Evolutionary conservation across 2,113 vertebrate species (phyloP).

Genomic region (Ranitomeya variabilis): DNA sequence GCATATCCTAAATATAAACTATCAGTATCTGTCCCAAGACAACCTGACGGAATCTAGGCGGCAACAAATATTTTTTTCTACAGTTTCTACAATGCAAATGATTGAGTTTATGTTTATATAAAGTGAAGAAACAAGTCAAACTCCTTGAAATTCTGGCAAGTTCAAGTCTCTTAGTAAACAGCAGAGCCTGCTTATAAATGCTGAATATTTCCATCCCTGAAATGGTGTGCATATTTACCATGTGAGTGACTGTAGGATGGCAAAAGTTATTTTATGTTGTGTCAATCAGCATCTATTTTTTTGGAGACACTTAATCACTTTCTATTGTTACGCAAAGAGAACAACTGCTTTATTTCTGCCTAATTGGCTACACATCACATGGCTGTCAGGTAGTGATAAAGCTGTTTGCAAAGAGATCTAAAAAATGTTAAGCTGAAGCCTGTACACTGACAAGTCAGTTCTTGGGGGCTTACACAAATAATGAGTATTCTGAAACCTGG

Average conservation of each 20-base stretch:
- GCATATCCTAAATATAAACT: no score
- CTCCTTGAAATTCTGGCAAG: background rate
- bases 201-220: background rate
- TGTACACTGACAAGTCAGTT: conserved; percentile 29
- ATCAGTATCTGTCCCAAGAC: no score
- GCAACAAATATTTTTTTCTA: background rate
- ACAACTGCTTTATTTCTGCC: conserved; percentile 43
- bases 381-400: conserved; percentile 53
- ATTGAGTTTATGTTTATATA: background rate
- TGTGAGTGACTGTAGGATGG: background rate
- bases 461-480: conserved; percentile 52
- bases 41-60: no score
- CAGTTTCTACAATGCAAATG: background rate
- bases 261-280: conserved; percentile 15
- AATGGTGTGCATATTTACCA: background rate
- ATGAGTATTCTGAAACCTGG: conserved; percentile 42
- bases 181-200: background rate
- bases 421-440: conserved; percentile 44
- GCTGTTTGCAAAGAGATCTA: conserved; percentile 41
- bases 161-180: background rate
- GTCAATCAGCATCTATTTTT: conserved; percentile 25
- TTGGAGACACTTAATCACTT: conserved; percentile 26
- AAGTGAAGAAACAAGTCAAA: background rate
- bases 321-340: conserved; percentile 49
- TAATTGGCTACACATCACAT: conserved; percentile 52